Base-by-base conservation (phyloP, 2,797 vertebrate species). In the Perodicticus potto region DNA sequence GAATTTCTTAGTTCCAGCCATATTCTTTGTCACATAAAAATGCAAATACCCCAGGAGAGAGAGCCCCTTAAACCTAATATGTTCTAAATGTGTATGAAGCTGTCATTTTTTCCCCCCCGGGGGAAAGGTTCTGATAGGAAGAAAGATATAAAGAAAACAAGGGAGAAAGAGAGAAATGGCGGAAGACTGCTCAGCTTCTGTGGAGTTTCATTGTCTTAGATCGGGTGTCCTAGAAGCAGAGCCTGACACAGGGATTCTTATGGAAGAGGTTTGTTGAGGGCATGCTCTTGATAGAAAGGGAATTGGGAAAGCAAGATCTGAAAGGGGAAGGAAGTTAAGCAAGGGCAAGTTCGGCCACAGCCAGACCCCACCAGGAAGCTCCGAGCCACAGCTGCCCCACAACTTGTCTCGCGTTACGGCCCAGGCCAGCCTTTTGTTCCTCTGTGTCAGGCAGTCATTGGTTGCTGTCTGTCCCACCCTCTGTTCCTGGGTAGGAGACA, bases 111-210 rank as follows among this genome's bases (percentile, higher is more conserved):
- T 65, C 8, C n/a, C 37, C 0, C 82, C 20, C 40, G 45, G 40
- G 70, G 61, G 27, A 20, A 74, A 89, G 29, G 16, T 55, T 86
- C 84, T 77, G 59, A 91, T 84, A 81, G 12, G 29, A 80, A 89
- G 16, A 34, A 80, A 89, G 65, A 67, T 32, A 69, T 7, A 34
- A 32, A 74, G 40, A 55, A n/a, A 55, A 7, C 12, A 8, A 32
- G 8, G 14, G 23, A 5, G 8, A 29, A 49, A 2, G 29, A 40
- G 4, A n/a, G 32, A 77, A 89, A 82, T 25, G 27, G 69, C 3
- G 2, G 12, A 4, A 34, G 29, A 40, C 8, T 8, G 27, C 40
- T 88, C 65, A 8, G 32, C 57, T 80, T 65, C 81, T 91, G 29
- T 29, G 67, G 12, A 34, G 6, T 19, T 87, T 70, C 22, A 8